Evolutionary conservation across 2,113 vertebrate genomes (phyloP).

Genomic region (Rynchops niger): DNA sequence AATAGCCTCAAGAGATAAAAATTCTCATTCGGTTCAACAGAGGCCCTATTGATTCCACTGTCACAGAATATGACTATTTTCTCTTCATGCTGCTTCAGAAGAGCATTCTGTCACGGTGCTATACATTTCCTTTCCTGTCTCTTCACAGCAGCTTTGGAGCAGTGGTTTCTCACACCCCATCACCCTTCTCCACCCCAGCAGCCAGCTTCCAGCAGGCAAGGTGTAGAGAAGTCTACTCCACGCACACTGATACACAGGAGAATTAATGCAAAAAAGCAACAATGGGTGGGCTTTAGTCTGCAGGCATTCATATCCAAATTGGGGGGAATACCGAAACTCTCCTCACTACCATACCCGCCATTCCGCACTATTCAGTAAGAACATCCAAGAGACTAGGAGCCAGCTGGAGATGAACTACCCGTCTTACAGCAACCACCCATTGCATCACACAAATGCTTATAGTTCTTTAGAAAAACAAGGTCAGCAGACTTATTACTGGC

Average conservation of each 20-base stretch:
- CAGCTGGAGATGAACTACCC: background rate
- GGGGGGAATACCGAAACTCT: background rate
- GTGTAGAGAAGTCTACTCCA: background rate
- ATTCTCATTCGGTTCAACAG: slow-evolving; percentile 40
- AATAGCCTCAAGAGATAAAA: slow-evolving; percentile 52
- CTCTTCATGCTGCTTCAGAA: background rate
- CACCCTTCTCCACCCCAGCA: background rate
- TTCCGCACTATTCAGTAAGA: background rate
- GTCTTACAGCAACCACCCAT: background rate
- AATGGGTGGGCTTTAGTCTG: background rate
- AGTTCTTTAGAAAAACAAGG: background rate
- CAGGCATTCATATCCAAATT: background rate
- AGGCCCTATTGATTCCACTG: slow-evolving; percentile 36
- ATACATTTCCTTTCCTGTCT: background rate
- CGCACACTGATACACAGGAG: background rate
- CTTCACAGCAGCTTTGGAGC: background rate
- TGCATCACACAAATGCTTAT: background rate
- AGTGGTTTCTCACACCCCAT: background rate
- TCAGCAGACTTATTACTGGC: background rate
- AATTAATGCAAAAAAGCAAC: background rate
- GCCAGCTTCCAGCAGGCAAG: background rate
- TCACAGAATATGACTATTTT: slow-evolving; percentile 24
- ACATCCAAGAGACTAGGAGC: background rate
- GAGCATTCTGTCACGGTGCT: background rate
- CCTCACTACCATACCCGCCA: background rate